phyloP scores from a whole-genome alignment of 2,888 invertebrate species.

The Operophtera brumata region DNA sequence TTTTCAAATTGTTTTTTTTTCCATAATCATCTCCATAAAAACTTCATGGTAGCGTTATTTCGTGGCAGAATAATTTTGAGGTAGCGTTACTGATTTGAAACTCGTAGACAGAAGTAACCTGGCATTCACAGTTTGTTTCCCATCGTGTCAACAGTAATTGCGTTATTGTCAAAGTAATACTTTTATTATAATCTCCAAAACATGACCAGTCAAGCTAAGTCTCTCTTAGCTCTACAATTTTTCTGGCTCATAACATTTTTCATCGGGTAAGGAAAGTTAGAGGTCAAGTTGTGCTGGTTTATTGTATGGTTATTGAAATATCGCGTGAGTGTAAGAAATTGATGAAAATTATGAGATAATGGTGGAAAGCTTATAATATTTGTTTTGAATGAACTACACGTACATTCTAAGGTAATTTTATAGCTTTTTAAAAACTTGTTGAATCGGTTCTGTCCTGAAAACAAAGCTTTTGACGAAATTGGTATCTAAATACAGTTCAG shows the following conservation, averaged over 20 bases:
- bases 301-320: slow-evolving; percentile 37
- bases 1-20: too few relatives aligned
- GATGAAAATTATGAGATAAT: slow-evolving; percentile 36
- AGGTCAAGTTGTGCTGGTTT: slow-evolving; percentile 31
- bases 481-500: too few relatives aligned
- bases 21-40: too few relatives aligned
- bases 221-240: slow-evolving; percentile 22
- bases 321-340: slow-evolving; percentile 45
- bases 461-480: too few relatives aligned
- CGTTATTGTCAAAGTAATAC: slow-evolving; percentile 7
- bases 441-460: too few relatives aligned
- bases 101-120: neutral
- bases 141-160: slow-evolving; percentile 5
- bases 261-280: slow-evolving; percentile 24
- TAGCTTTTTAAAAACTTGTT: neutral
- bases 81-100: too few relatives aligned
- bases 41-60: too few relatives aligned
- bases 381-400: neutral
- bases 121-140: neutral
- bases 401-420: neutral
- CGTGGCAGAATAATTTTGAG: too few relatives aligned
- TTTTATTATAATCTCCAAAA: neutral
- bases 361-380: slow-evolving; percentile 1
- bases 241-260: slow-evolving; percentile 8
- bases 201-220: slow-evolving; percentile 24